Base-by-base conservation (phyloP, 2,888 invertebrate species). In the Pristionchus fissidentatus region DNA sequence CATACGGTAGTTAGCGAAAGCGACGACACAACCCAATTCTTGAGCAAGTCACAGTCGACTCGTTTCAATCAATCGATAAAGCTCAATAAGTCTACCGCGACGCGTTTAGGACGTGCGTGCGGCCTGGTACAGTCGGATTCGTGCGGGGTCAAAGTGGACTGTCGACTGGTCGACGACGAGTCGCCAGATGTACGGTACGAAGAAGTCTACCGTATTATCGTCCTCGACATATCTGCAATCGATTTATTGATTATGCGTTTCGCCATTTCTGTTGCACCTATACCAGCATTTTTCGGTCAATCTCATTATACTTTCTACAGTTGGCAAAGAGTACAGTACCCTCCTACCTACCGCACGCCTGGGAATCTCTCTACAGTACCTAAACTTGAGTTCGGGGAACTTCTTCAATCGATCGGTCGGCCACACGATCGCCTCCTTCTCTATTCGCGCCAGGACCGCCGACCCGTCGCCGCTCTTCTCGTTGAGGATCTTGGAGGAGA, bases 171-270 rank as follows among this genome's bases (percentile, higher is more conserved):
- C 93, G 86, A 87, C 85, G 26, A 86, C 84, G 57, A 89, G 84
- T 93, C 96, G 96, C 99, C 99, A 99, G 38, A 98, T 96, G 93
- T 99, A 99, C 0, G 99, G 99, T 88, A 98, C 97, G 94, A 99
- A 99, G 94, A 99, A 99, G 92, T 98, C 98, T 93, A 98, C 98
- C 0, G 98, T 98, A 84, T 96, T 95, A 87, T 98, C 98, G 93
- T 99, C 99, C 93, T 99, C 99, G 0, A 99, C 98, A 92, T 99
- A 99, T 88, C 97, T 86, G 60, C 19, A 81, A 70, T 55, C 22
- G n/a, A 35, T 22, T 66, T 38, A 7, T 38, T 66, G 3, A 22
- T 38, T 7, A 52, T 26, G 1, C 3, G n/a, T n/a, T n/a, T n/a
- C n/a, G n/a, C n/a, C n/a, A n/a, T n/a, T n/a, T n/a, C n/a, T n/a